Evolutionary conservation across 2,888 invertebrate genomes (phyloP), one percentile per base, ranked within the genome.

Genomic region (Glaucopsyche alexis): DNA sequence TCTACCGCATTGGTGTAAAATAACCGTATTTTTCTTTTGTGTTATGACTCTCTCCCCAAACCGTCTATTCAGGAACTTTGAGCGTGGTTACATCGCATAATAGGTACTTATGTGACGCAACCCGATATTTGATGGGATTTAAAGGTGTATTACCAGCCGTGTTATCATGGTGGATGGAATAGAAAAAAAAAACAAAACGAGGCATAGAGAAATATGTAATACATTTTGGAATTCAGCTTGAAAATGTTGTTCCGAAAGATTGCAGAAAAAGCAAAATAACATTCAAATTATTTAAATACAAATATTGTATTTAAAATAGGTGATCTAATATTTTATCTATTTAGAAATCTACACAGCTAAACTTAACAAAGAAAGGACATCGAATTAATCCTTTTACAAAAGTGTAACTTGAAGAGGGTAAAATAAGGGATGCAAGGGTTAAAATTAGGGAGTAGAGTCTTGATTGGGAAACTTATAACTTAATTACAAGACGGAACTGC

Each of bases 1-100:
- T 91, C 91, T 92, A 91, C 92, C 92, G 84, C 92, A 89, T 82
- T 90, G 87, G 91, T 90, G 91, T 91, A 91, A 92, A 93, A 92
- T 91, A 91, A 90, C 88, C 87, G 88, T 91, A 89, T 88, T 87
- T 90, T 90, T 89, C 89, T 84, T 89, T 91, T 91, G 90, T 92
- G 85, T 88, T 89, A 88, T 88, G 88, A 88, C 86, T 86, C 78
- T 81, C 84, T 84, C 91, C 90, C 91, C 78, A 81, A 80, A 81
- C 82, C 82, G 85, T 82, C 80, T 81, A 84, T 87, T 84, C 84
- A 81, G 81, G 81, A 83, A 83, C 76, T 81, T 82, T 78, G 81
- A 81, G 79, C 84, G 86, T 81, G 87, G 87, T 84, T 85, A 83
- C 80, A 77, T 78, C 78, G 76, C 78, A 77, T 80, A 80, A 81